Evolutionary conservation across 1,140 invertebrate species (phyloP), one percentile per base, ranked within the genome.

Genomic region (Drosophila pruinosa): DNA sequence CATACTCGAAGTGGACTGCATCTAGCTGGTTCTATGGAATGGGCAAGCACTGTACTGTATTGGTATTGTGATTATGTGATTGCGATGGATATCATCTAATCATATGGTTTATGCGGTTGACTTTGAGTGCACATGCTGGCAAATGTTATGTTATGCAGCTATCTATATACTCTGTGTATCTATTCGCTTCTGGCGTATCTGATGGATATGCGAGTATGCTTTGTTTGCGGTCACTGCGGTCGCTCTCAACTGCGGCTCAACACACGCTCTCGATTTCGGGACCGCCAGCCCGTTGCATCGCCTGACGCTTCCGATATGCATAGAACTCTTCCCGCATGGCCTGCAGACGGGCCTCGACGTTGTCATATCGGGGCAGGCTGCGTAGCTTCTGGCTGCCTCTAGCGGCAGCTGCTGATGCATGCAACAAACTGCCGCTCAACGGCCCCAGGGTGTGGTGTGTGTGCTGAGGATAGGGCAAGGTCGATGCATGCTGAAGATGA

Each of bases 241-340:
- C 14, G 12, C 24, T 36, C 3, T 26, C 14, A 12, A 26, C 39
- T 31, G 39, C 6, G 21, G 36, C 17, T 93, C 91, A 96, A 92
- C 95, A 96, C 73, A 94, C 95, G 91, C 95, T 96, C 91, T 96
- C 95, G 54, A 96, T 91, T 88, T 96, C 95, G 92, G 89, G 94
- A 92, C 89, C 94, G 94, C 75, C 94, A 92, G 65, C 94, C 92
- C 89, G 78, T 58, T 89, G 86, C 83, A 91, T 88, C 41, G 96
- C 96, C 91, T 98, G 97, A 34, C 97, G 93, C 81, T 97, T 95
- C 54, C 97, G 94, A 92, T 98, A 98, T 90, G 97, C 95, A 90
- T 98, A 95, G 92, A 98, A 99, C 91, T 99, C 97, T 90, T 98
- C 96, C 79, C 98, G 97, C 95, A 99, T 97, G 24, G 97, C 97